These are phyloP conservation scores for Salminus brasiliensis DNA, from an alignment of 2,113 vertebrate genomes.

Conservation along the genomic window DNA sequence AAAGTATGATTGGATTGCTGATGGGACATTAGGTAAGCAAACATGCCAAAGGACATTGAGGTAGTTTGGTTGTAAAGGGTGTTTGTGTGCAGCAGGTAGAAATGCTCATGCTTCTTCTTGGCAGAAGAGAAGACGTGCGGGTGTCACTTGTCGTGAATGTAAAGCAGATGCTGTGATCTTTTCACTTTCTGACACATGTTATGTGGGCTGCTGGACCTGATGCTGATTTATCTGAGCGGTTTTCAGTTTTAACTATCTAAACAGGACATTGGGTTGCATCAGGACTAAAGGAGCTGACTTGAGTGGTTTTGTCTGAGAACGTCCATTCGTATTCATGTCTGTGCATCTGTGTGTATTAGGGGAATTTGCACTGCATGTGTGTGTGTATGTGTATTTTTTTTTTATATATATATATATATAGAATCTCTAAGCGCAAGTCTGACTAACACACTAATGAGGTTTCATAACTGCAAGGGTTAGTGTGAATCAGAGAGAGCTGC, in stretches of 20 bases:
- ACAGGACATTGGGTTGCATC: background rate
- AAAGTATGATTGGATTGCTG: too few relatives aligned
- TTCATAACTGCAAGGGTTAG: constrained; percentile 13
- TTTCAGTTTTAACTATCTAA: background rate
- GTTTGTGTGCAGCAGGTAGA: background rate
- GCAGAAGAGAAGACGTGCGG: background rate
- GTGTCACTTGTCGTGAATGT: background rate
- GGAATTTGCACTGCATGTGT: background rate
- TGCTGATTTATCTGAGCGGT: background rate
- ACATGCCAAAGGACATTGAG: too few relatives aligned
- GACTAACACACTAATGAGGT: constrained; percentile 28
- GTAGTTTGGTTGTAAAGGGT: background rate
- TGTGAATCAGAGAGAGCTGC: constrained; percentile 7
- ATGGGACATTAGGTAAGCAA: too few relatives aligned
- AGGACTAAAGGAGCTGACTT: background rate
- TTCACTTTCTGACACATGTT: background rate
- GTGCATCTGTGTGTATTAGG: background rate
- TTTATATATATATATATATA: constrained; percentile 20
- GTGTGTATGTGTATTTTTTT: constrained; percentile 21
- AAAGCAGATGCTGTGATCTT: background rate
- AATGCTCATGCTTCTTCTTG: background rate
- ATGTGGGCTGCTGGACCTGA: background rate
- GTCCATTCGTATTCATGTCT: background rate
- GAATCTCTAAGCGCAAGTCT: background rate
- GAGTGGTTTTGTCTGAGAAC: constrained; percentile 33